Evolutionary conservation across 2,797 vertebrate genomes (phyloP), one percentile per base, ranked within the genome.

Genomic region (Odontamblyopus lacepedii): DNA sequence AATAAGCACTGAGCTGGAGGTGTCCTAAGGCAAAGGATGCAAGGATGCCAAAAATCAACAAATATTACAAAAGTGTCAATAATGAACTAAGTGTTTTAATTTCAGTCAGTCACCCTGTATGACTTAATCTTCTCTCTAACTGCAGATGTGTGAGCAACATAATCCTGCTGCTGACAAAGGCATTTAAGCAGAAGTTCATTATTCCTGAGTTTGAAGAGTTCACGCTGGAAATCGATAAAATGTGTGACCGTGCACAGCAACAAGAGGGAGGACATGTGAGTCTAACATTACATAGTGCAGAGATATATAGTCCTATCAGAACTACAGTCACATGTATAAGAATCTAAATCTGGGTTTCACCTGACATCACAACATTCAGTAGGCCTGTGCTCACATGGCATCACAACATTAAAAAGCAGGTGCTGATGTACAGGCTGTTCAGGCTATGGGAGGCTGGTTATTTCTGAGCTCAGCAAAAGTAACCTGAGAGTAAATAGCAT

Each of bases 141-240:
- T 75, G 41, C 41, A 98, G 96, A 88, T 96, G 92, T 89, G 94
- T 95, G 63, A 93, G 94, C 55, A 94, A 94, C 90, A 97, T 96
- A 90, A 95, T 97, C 85, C 91, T 96, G 63, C 90, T 97, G 81
- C 91, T 98, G 87, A 95, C 95, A 5, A 95, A 97, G 78, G 95
- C 96, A 44, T 96, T 98, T 85, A 94, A 93, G 74, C 96, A 94
- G 75, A 96, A 96, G 87, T 96, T 97, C 85, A 95, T 97, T 87
- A 96, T 98, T 87, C 96, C 96, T 23, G 92, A 96, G 81, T 97
- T 98, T 84, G 90, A 95, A 53, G 88, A 92, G 51, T 96, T 98
- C 79, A 86, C 91, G 0, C 83, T 88, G 72, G 91, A 95, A 16
- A 94, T 97, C 76, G 82, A 96, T 76, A 87, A 86, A 71, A 92